These are phyloP conservation scores for Lithophane leautieri DNA, from an alignment of 2,888 invertebrate genomes.

Conservation along the genomic window DNA sequence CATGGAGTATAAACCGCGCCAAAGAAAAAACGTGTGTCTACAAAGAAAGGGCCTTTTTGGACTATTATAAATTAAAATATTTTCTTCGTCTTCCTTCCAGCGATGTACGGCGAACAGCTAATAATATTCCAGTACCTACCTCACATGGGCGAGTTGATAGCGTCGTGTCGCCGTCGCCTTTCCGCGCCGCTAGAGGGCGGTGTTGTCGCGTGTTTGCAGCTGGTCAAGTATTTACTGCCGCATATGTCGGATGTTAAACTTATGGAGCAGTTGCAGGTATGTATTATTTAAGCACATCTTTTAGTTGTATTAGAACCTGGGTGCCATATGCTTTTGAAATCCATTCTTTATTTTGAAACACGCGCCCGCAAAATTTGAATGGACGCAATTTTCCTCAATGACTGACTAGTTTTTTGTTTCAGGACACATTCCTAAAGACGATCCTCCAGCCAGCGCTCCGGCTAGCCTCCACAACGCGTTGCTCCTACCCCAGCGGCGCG, in stretches of 20 bases:
- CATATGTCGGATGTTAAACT: constrained; percentile 95
- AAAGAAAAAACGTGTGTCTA: too few relatives aligned
- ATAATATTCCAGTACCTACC: constrained; percentile 97
- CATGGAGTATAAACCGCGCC: too few relatives aligned
- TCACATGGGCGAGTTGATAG: constrained; percentile 96
- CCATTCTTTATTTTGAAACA: too few relatives aligned
- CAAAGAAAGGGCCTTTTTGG: too few relatives aligned
- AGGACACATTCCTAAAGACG: constrained; percentile 96
- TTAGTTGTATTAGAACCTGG: too few relatives aligned
- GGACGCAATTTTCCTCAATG: too few relatives aligned
- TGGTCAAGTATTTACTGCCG: constrained; percentile 95
- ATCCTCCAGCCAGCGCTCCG: constrained; percentile 96
- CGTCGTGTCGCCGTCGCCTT: constrained; percentile 94
- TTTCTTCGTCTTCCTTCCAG: constrained; percentile 82
- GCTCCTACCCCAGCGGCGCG: constrained; percentile 95
- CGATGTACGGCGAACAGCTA: constrained; percentile 96
- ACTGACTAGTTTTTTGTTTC: constrained; percentile 42
- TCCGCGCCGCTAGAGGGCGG: constrained; percentile 97
- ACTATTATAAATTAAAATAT: neutral
- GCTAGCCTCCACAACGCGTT: constrained; percentile 94
- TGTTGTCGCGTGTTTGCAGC: constrained; percentile 95
- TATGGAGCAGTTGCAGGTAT: constrained; percentile 95
- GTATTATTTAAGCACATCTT: too few relatives aligned
- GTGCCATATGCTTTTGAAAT: too few relatives aligned
- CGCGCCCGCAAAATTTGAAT: too few relatives aligned